Evolutionary conservation across 92 coral and sea anemone genomes (phyloP).

Genomic region (Zoanthus sociatus): DNA sequence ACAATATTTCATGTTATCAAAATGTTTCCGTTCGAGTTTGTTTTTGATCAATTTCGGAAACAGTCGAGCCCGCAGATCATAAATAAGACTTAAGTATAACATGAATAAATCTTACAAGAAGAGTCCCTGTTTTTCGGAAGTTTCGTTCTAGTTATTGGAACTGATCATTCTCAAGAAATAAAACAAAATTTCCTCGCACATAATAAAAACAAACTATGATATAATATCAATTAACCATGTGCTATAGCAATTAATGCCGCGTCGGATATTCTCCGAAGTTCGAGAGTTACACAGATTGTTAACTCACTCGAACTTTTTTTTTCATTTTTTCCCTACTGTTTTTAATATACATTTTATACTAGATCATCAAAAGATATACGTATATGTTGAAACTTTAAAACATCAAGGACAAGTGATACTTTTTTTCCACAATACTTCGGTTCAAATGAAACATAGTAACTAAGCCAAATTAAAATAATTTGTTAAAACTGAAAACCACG

Average conservation of each 20-base stretch:
- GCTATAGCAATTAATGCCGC: neutral
- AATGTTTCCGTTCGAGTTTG: neutral
- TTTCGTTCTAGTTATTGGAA: neutral
- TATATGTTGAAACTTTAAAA: neutral
- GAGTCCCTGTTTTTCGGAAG: neutral
- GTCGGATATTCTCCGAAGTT: neutral
- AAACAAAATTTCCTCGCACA: neutral
- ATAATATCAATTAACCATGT: constrained; percentile 3
- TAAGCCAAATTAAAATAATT: neutral
- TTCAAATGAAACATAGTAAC: neutral
- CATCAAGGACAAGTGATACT: neutral
- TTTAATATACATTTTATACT: neutral
- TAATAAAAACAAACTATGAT: constrained; percentile 11
- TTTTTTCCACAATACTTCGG: neutral
- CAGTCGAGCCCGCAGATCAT: neutral
- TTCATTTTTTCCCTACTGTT: neutral
- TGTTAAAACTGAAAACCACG: neutral
- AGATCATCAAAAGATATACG: too few species aligned
- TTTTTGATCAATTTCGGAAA: constrained; percentile 13
- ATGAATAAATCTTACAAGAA: neutral
- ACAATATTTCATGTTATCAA: neutral
- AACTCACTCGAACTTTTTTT: neutral
- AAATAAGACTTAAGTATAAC: neutral
- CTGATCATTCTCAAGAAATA: neutral
- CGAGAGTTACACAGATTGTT: neutral